Base-by-base conservation (phyloP, 1,140 invertebrate species). In the Vanessa atalanta region DNA sequence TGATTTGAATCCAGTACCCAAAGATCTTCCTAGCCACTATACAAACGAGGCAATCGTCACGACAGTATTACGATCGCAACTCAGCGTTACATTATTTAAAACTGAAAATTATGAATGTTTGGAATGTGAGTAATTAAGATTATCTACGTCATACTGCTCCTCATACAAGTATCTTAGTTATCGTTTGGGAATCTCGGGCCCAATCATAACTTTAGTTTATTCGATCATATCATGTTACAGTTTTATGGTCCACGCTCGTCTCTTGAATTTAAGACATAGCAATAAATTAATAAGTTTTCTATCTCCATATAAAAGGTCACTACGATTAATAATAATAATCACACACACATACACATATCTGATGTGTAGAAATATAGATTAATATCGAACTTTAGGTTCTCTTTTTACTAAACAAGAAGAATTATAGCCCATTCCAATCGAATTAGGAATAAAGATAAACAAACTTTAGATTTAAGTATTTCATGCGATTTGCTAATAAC, bases 81-180 rank as follows among this genome's bases (percentile, higher is more conserved):
- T 23, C 53, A 23, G 26, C 53, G 53, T 4, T 57, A 14, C 23
- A 26, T 57, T 16, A 61, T 61, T 37, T 61, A 14, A 11, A 61
- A 72, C 37, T 31, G 51, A 13, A 15, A 51, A 26, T 31, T 53
- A 57, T 73, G 63, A 23, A 73, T 51, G 47, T 51, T 20, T 16
- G 65, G 72, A 51, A 73, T 73, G 14, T 47, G 7, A 37, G 70
- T 73, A 69, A 73, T 73, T 68, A 64, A 73, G 72, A 73, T 73
- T 68, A 73, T 73, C 72, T 73, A 64, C 31, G 60, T 31, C 15
- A 53, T 5, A 23, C 20, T 50, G 16, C 50, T 64, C 47, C 55
- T 66, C 13, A 57, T 16, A 61, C 23, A 37, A 60, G 23, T 13
- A 47, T 43, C 60, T 43, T 11, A 43, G 23, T 15, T 61, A 63